phyloP scores from a whole-genome alignment of 2,113 vertebrate species.

The Phocoena sinus region DNA sequence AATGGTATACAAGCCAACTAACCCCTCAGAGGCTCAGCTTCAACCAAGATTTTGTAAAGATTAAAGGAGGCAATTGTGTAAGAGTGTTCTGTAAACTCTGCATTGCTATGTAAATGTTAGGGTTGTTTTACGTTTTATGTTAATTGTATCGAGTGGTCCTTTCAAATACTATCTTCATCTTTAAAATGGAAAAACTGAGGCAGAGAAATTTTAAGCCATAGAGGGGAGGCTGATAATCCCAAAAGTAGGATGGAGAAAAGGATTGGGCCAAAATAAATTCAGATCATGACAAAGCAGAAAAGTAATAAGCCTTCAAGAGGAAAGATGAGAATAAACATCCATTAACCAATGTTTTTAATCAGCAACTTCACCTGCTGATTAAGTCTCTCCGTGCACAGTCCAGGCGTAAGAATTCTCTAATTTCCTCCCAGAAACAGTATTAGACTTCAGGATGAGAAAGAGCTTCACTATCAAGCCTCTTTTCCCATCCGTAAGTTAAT shows the following conservation, averaged over 20 bases:
- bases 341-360: neutral
- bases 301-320: neutral
- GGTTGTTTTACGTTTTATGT: neutral
- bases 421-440: constrained; percentile 17
- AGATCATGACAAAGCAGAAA: constrained; percentile 36
- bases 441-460: constrained; percentile 11
- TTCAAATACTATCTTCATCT: constrained; percentile 1
- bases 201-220: constrained; percentile 12
- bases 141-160: neutral
- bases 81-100: neutral
- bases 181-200: constrained; percentile 41
- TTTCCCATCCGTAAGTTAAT: constrained; percentile 3
- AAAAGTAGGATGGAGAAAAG: neutral
- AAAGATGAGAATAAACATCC: neutral
- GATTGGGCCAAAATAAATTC: constrained; percentile 36
- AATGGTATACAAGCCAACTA: neutral
- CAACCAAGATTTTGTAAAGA: neutral
- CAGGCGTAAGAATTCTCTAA: neutral
- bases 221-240: neutral
- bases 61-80: neutral
- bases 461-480: constrained; percentile 16
- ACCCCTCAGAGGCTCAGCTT: neutral
- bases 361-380: constrained; percentile 36
- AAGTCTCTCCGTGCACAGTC: neutral
- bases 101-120: neutral